These are phyloP conservation scores for Callyntrura guangdongensis DNA, from an alignment of 2,888 invertebrate species.

Conservation along the genomic window DNA sequence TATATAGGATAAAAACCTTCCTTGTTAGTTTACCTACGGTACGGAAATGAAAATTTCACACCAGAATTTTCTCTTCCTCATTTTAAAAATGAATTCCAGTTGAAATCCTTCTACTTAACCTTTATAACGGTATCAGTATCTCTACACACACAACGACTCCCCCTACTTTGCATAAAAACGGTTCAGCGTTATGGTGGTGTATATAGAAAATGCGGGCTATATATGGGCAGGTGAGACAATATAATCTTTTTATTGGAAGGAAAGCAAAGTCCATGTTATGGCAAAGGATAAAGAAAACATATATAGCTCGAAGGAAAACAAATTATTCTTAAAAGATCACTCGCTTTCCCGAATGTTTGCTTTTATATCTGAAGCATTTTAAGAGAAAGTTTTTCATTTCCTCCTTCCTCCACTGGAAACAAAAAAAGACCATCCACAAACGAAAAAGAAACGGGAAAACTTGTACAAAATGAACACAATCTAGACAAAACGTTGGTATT, in stretches of 20 bases:
- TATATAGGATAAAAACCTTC: too few species aligned
- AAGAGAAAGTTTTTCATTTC: conserved; percentile 29
- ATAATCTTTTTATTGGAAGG: conserved; percentile 10
- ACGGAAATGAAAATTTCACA: conserved; percentile 55
- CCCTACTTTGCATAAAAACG: not conserved
- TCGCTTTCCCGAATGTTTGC: not conserved
- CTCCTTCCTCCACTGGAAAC: not conserved
- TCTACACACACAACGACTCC: not conserved
- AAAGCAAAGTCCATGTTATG: not conserved
- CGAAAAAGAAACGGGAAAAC: not conserved
- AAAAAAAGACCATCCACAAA: not conserved
- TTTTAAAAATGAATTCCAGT: conserved; percentile 26
- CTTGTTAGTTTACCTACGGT: too few species aligned
- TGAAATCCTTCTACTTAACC: conserved; percentile 49
- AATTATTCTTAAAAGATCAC: conserved; percentile 37
- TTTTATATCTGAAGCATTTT: not conserved
- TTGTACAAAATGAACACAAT: not conserved
- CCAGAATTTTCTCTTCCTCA: conserved; percentile 13
- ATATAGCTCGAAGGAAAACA: conserved; percentile 21
- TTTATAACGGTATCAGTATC: conserved; percentile 24
- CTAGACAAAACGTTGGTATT: not conserved
- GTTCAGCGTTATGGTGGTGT: not conserved
- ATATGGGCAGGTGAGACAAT: not conserved
- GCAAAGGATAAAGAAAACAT: not conserved
- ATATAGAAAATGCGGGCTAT: not conserved